A percentile compares a stretch with the other conserved stretches of the same genome.
These are phyloP conservation scores for Oscheius sp. DNA, from an alignment of 2,888 invertebrate genomes.

Conservation along the genomic window DNA sequence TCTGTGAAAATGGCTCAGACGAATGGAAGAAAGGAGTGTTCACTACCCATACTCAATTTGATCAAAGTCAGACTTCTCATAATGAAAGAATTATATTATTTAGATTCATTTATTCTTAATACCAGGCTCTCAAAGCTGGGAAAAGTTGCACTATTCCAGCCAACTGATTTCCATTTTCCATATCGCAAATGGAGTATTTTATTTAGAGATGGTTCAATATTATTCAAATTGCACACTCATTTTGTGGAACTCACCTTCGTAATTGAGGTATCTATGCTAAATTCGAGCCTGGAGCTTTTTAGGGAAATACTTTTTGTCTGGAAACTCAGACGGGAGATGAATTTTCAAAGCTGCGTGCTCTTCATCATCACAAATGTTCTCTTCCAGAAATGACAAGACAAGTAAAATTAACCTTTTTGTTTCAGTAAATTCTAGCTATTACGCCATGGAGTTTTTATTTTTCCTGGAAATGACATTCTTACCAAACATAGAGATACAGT, in stretches of 20 bases:
- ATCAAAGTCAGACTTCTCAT: conserved; percentile 40
- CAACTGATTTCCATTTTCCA: conserved; percentile 54
- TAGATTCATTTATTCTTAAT: conserved; percentile 50
- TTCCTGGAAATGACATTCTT: conserved; percentile 41
- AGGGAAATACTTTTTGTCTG: conserved; percentile 45
- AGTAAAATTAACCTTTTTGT: too few species aligned
- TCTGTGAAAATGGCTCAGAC: conserved; percentile 37
- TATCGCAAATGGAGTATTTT: conserved; percentile 48
- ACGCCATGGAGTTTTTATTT: conserved; percentile 52
- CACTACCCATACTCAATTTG: conserved; percentile 54
- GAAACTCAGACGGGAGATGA: conserved; percentile 54
- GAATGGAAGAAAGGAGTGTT: conserved; percentile 55
- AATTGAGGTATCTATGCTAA: conserved; percentile 34
- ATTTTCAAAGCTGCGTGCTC: conserved; percentile 47
- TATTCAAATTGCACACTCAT: conserved; percentile 43
- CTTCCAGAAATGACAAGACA: conserved; percentile 40
- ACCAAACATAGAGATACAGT: conserved; percentile 46
- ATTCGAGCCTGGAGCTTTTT: neutral
- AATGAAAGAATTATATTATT: neutral
- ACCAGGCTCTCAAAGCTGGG: conserved; percentile 51
- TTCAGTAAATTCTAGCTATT: too few species aligned
- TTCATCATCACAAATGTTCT: conserved; percentile 49
- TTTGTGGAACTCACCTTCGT: conserved; percentile 50
- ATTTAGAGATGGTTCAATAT: conserved; percentile 40
- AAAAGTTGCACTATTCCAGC: conserved; percentile 48